A percentile compares a stretch with the other conserved stretches of the same genome.
Conservation (phyloP, 92 coral and sea anemone species). For the Paramuricea clavata region DNA sequence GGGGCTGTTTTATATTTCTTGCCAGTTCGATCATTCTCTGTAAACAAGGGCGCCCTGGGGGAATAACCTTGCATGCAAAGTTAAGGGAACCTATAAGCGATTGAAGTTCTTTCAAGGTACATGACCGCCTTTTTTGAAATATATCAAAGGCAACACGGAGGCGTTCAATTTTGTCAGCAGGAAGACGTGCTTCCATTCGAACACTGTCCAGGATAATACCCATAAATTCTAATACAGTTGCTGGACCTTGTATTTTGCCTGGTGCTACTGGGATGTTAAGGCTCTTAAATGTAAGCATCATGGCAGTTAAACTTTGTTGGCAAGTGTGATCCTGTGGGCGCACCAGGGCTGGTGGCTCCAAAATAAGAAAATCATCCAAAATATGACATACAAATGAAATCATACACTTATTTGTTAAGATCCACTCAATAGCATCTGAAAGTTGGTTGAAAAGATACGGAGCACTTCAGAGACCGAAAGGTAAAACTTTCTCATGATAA, state of each 20-base stretch:
- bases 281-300: slow-evolving; percentile 33
- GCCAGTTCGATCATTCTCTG: slow-evolving; percentile 34
- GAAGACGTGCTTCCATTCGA: slow-evolving; percentile 62
- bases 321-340: not conserved
- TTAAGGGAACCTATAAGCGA: slow-evolving; percentile 51
- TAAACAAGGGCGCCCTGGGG: slow-evolving; percentile 10
- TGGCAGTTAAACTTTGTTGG: slow-evolving; percentile 26
- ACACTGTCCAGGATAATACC: slow-evolving; percentile 56
- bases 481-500: slow-evolving; percentile 62
- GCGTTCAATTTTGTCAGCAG: not conserved
- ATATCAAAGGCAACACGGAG: too few species aligned
- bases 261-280: slow-evolving; percentile 38
- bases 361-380: slow-evolving; percentile 55
- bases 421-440: slow-evolving; percentile 62
- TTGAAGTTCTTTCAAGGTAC: slow-evolving; percentile 49
- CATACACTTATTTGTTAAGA: slow-evolving; percentile 46
- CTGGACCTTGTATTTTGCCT: slow-evolving; percentile 61
- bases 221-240: slow-evolving; percentile 40
- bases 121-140: not conserved
- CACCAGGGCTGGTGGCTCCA: slow-evolving; percentile 49
- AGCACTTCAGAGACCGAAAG: slow-evolving; percentile 65
- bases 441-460: slow-evolving; percentile 59
- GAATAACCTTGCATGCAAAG: slow-evolving; percentile 42
- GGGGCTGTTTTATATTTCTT: slow-evolving; percentile 45
- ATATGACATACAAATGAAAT: slow-evolving; percentile 57